Evolutionary conservation across 1,140 invertebrate species (phyloP), one percentile per base, ranked within the genome.

Genomic region (Drosophila oshimai): DNA sequence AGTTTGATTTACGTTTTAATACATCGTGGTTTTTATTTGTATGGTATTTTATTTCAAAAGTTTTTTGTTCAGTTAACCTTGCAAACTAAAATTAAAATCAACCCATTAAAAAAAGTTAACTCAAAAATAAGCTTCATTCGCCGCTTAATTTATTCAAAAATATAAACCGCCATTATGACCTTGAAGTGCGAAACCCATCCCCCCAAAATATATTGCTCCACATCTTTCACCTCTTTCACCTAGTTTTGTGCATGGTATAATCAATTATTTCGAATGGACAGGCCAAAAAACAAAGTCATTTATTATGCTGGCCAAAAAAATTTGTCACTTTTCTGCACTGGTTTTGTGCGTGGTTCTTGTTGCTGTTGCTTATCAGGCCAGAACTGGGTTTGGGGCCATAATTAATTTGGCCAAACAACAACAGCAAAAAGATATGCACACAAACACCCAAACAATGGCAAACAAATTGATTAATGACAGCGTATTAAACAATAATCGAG

Each of bases 401-500:
- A 84, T 84, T 84, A 84, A 84, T 84, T 84, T 86, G 71, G 80
- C 71, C 71, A 68, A 68, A 68, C 78, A 77, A 62, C 54, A 51
- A 54, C 71, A 65, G 54, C 46, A 29, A 44, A 41, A 47, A 47
- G 6, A 42, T 29, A 15, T 26, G 42, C 54, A 58, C 68, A 39
- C 47, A 65, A 74, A 60, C 78, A 53, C 62, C 75, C 80, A 73
- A 86, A 86, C 80, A 86, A 86, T 86, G 81, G 72, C 80, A 80
- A 86, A 81, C 81, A 86, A 86, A 86, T 86, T 86, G 81, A 86
- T 86, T 86, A 86, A 86, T 86, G 81, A 87, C 81, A 77, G 68
- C 81, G 76, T 77, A 86, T 86, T 86, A 86, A 86, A 86, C 81
- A 87, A 86, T 86, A 86, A 86, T 86, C 81, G 81, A 87, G 81